Base-by-base conservation (phyloP, 2,888 invertebrate genomes). In the Cataglyphis albicans region DNA sequence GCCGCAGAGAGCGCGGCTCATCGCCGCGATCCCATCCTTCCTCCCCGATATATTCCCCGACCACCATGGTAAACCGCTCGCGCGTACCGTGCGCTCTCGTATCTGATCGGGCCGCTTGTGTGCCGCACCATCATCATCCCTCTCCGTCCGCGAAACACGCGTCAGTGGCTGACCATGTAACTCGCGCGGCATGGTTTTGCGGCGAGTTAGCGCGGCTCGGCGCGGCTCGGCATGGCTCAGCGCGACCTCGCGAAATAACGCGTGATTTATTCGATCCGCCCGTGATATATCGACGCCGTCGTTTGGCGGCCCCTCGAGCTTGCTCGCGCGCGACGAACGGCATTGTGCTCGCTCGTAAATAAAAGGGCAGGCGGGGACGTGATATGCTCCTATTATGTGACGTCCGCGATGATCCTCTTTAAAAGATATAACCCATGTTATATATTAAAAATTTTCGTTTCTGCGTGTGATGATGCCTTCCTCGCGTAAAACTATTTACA, bases 251-350 rank as follows among this genome's bases (percentile, higher is more conserved):
- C 85, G 87, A 88, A 91, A 91, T 91, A 90, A 91, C 87, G 86
- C 87, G 84, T 91, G 91, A 92, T 91, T 92, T 91, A 91, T 92
- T 83, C 86, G 90, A 89, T 87, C 86, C 86, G 73, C 57, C 57
- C 35, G 82, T 91, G 91, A 91, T 91, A 90, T 89, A 91, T 85
- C 65, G 86, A 25, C 55, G 61, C 29, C 63, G 80, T 52, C 76
- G 73, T 84, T 86, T 82, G 84, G 25, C 41, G 12, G 18, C n/a
- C 10, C 38, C 59, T 59, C 59, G 35, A 70, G 32, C 21, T 44
- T 70, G 7, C 78, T 72, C 78, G 41, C 68, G 41, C 55, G 29
- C 57, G 41, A 21, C 70, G 9, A 12, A 25, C 65, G 32, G 72
- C 57, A 70, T 59, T 70, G 72, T 78, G n/a, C 6, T 59, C 41